A percentile compares a stretch with the other conserved stretches of the same genome.
Evolutionary conservation across 1,140 invertebrate genomes (phyloP).

Genomic region (Drosophila bifasciata): DNA sequence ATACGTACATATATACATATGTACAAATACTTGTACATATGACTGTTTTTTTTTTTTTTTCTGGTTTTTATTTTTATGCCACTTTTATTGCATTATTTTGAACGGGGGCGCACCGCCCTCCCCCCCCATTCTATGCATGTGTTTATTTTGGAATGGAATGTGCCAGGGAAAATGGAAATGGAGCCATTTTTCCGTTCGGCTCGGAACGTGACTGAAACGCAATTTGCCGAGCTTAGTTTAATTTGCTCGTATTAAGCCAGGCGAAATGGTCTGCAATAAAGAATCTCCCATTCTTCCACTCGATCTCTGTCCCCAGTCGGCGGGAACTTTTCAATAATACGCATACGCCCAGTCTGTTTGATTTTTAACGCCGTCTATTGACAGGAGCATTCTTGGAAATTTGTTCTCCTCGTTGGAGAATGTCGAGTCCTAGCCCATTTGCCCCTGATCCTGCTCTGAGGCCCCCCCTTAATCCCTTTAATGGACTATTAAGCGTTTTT

Average conservation of each 20-base stretch:
- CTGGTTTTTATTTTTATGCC: slow-evolving; percentile 72
- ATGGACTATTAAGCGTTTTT: slow-evolving; percentile 82
- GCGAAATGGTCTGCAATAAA: slow-evolving; percentile 51
- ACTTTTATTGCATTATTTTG: slow-evolving; percentile 80
- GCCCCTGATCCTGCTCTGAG: slow-evolving; percentile 3
- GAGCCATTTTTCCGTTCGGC: slow-evolving; percentile 64
- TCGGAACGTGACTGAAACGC: slow-evolving; percentile 75
- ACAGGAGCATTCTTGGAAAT: slow-evolving; percentile 64
- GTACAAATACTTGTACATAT: slow-evolving; percentile 5
- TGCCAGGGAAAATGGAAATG: slow-evolving; percentile 59
- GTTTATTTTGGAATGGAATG: slow-evolving; percentile 67
- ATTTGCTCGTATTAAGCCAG: slow-evolving; percentile 74
- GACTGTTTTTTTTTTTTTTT: slow-evolving; percentile 29
- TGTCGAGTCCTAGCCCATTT: too few relatives aligned
- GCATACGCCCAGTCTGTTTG: slow-evolving; percentile 62
- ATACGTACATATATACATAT: slow-evolving; percentile 3
- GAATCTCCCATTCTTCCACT: slow-evolving; percentile 29
- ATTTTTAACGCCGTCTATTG: slow-evolving; percentile 57
- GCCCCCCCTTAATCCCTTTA: slow-evolving; percentile 76
- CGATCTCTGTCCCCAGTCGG: slow-evolving; percentile 1
- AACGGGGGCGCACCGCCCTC: slow-evolving; percentile 38
- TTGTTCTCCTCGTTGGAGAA: slow-evolving; percentile 52
- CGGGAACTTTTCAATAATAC: slow-evolving; percentile 66
- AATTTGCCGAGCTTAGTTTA: slow-evolving; percentile 77
- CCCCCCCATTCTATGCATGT: slow-evolving; percentile 65